Evolutionary conservation across 2,797 vertebrate genomes (phyloP).

Genomic region (Sebastes itinus): DNA sequence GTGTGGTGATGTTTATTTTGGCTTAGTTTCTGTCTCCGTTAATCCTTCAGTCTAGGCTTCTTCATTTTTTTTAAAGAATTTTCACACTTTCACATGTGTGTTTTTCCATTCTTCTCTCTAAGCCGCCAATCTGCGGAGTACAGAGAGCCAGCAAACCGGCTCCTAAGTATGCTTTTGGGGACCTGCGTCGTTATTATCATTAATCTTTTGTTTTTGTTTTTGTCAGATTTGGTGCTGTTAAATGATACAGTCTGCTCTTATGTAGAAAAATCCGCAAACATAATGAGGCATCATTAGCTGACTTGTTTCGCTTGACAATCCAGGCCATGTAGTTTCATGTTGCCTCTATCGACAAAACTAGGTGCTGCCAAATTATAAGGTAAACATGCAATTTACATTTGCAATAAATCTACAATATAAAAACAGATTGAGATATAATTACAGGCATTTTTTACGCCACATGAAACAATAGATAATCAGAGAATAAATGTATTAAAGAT

Average conservation of each 20-base stretch:
- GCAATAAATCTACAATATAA: not conserved
- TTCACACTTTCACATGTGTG: conserved; percentile 34
- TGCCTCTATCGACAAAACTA: not conserved
- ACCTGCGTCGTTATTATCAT: conserved; percentile 30
- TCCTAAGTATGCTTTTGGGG: conserved; percentile 40
- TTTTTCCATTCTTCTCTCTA: conserved; percentile 18
- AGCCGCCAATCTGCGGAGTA: conserved; percentile 27
- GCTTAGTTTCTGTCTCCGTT: conserved; percentile 16
- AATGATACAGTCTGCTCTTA: conserved; percentile 38
- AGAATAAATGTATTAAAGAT: not conserved
- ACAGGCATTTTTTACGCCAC: not conserved
- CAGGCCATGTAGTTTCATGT: not conserved
- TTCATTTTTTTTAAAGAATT: conserved; percentile 16
- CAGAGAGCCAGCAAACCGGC: conserved; percentile 31
- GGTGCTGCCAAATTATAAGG: not conserved
- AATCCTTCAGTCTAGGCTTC: conserved; percentile 27
- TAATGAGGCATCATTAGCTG: conserved; percentile 42
- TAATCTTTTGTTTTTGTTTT: conserved; percentile 40
- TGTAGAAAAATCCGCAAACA: conserved; percentile 25
- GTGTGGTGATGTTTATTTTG: conserved; percentile 31
- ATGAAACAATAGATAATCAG: not conserved
- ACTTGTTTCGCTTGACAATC: conserved; percentile 31
- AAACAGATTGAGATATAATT: not conserved
- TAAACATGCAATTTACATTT: not conserved
- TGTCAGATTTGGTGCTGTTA: conserved; percentile 21